Percentiles rank a stretch among this genome's conserved stretches.
These are phyloP conservation scores for Euura saliciscinereae DNA, from an alignment of 1,140 invertebrate genomes.

Conservation along the genomic window DNA sequence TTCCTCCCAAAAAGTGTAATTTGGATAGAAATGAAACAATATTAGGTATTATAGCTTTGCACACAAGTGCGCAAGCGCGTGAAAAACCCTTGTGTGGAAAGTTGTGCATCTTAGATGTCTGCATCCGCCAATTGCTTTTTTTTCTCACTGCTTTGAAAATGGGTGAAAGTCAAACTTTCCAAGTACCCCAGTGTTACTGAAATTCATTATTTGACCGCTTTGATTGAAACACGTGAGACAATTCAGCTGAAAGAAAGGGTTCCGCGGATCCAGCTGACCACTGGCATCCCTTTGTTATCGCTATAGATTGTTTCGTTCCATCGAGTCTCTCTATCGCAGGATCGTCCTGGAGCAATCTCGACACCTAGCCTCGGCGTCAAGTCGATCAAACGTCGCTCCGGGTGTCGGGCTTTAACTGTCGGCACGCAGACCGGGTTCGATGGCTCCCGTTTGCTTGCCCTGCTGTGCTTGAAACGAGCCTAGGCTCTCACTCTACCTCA, in stretches of 20 bases:
- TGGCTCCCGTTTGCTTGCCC: background rate
- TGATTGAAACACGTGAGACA: no score
- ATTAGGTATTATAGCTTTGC: no score
- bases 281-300: constrained; percentile 34
- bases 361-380: background rate
- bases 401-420: background rate
- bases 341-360: background rate
- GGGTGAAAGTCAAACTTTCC: no score
- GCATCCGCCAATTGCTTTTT: no score
- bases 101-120: no score
- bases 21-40: no score
- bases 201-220: no score
- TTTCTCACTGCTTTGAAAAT: no score
- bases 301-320: constrained; percentile 42
- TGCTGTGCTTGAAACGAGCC: background rate
- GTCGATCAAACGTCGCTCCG: background rate
- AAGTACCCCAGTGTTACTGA: no score
- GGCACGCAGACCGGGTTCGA: background rate
- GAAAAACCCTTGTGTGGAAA: no score
- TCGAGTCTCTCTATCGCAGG: constrained; percentile 28
- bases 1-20: no score
- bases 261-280: constrained; percentile 39
- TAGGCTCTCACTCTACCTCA: background rate
- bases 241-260: background rate
- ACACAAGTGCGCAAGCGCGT: no score